These are phyloP conservation scores for Malurus melanocephalus DNA, from an alignment of 2,113 vertebrate species.

Conservation along the genomic window DNA sequence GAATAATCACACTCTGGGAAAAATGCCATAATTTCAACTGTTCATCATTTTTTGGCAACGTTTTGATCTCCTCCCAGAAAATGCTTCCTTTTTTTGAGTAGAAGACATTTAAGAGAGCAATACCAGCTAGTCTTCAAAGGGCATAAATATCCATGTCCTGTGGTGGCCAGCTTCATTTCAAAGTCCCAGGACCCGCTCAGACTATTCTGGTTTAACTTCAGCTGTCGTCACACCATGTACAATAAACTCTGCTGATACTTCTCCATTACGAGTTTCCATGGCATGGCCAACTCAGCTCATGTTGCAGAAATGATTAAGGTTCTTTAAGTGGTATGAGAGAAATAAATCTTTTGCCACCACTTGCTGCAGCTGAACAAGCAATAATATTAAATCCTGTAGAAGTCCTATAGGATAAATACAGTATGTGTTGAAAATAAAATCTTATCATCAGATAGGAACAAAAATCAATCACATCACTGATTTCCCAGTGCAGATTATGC, in stretches of 20 bases:
- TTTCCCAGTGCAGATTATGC: neutral
- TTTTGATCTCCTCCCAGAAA: neutral
- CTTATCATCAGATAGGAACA: neutral
- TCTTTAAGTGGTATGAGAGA: neutral
- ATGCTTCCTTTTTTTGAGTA: neutral
- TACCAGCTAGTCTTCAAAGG: neutral
- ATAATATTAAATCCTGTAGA: neutral
- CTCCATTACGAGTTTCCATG: neutral
- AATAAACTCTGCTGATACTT: neutral
- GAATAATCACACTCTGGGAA: neutral
- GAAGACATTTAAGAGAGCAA: neutral
- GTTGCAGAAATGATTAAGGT: neutral
- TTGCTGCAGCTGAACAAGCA: neutral
- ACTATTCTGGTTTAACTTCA: neutral
- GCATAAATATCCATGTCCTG: neutral
- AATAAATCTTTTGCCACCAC: neutral
- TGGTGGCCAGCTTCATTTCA: neutral
- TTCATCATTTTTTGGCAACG: neutral
- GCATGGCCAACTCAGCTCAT: neutral
- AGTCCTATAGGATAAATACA: neutral
- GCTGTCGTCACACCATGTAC: neutral
- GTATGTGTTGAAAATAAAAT: neutral
- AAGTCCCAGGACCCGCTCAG: neutral
- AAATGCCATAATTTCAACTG: neutral
- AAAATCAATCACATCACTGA: neutral